Conservation (phyloP, 2,888 invertebrate species). For the Stenodera caucasica region DNA sequence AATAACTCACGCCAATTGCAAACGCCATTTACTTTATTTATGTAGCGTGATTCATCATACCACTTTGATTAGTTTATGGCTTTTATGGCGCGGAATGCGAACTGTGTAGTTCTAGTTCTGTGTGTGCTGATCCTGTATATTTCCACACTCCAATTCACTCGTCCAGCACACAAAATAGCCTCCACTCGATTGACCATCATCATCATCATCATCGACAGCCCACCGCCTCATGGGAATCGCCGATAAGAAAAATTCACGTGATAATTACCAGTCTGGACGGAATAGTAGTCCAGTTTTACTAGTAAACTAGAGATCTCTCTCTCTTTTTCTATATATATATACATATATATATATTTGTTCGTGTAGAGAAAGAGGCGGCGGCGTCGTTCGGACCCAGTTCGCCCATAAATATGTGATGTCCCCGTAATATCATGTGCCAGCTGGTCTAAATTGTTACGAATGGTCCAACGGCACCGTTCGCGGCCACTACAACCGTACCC, state of each 20-base stretch:
- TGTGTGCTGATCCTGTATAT: slow-evolving; percentile 49
- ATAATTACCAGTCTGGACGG: no score
- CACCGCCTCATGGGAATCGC: neutral
- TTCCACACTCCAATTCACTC: slow-evolving; percentile 49
- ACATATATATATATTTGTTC: neutral
- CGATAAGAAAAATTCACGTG: no score
- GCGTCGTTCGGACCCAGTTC: slow-evolving; percentile 42
- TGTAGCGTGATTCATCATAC: slow-evolving; percentile 58
- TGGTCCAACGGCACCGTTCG: slow-evolving; percentile 50
- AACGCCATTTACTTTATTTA: slow-evolving; percentile 59
- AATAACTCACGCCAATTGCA: slow-evolving; percentile 59
- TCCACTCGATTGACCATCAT: slow-evolving; percentile 1
- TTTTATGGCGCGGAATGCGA: slow-evolving; percentile 56
- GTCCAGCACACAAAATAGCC: slow-evolving; percentile 21
- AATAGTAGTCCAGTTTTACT: no score
- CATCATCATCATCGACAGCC: slow-evolving; percentile 5
- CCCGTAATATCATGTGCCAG: slow-evolving; percentile 58
- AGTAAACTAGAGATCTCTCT: no score
- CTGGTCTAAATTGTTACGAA: slow-evolving; percentile 58
- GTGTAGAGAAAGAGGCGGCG: slow-evolving; percentile 22
- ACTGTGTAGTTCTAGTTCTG: no score
- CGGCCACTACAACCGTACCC: slow-evolving; percentile 45
- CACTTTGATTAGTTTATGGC: slow-evolving; percentile 59
- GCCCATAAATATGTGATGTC: slow-evolving; percentile 57
- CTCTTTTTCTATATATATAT: neutral